These are phyloP conservation scores for Prunella strophiata DNA, from an alignment of 2,797 vertebrate genomes.

Conservation along the genomic window DNA sequence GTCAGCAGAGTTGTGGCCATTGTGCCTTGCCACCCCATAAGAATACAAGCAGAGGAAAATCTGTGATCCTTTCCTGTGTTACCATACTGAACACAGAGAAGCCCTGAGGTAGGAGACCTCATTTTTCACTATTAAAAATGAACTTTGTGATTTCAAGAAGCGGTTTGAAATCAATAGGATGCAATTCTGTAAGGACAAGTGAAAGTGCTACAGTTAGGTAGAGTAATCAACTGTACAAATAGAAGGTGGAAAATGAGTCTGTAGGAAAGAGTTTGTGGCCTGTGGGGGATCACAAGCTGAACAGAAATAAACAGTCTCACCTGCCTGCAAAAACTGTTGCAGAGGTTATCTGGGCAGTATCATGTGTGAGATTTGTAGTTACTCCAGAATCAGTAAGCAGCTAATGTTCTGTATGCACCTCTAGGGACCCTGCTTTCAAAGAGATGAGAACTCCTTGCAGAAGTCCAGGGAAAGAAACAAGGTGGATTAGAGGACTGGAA, in stretches of 20 bases:
- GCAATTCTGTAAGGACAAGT: constrained; percentile 35
- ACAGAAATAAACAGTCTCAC: background rate
- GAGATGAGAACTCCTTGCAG: background rate
- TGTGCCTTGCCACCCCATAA: background rate
- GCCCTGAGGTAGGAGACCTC: background rate
- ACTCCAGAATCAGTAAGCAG: background rate
- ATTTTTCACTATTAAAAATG: constrained; percentile 57
- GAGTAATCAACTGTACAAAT: constrained; percentile 44
- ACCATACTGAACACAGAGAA: background rate
- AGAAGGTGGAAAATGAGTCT: constrained; percentile 24
- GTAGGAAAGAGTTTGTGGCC: background rate
- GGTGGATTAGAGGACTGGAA: background rate
- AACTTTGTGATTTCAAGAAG: constrained; percentile 7
- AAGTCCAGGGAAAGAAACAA: background rate
- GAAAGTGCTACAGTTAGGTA: constrained; percentile 16
- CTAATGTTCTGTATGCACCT: background rate
- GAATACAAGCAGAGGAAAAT: background rate
- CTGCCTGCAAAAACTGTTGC: background rate
- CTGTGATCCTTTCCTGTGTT: background rate
- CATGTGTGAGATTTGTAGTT: background rate
- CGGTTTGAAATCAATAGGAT: constrained; percentile 46
- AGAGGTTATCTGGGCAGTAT: background rate
- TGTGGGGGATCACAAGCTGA: background rate
- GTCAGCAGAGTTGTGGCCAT: background rate
- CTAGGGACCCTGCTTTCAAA: background rate